phyloP scores from a whole-genome alignment of 2,888 invertebrate genomes.

The Seira sanloemensis region DNA sequence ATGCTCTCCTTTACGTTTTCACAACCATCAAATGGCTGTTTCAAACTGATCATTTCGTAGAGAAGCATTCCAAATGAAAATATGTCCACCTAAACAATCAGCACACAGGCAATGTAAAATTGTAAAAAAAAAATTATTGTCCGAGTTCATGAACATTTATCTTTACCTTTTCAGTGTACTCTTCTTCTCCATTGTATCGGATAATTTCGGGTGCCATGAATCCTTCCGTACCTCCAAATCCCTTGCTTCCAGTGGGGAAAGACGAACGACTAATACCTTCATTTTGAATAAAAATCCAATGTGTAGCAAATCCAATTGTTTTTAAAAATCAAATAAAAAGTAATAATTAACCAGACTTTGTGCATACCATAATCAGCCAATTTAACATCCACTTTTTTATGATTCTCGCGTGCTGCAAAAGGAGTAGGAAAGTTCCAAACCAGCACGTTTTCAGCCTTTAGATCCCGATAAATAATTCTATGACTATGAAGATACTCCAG shows the following conservation, averaged over 20 bases:
- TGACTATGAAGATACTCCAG: conserved; percentile 96
- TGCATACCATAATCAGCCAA: conserved; percentile 93
- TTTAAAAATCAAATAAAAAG: neutral
- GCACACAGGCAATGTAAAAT: conserved; percentile 29
- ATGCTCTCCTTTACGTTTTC: conserved; percentile 98
- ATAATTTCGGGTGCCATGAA: conserved; percentile 91
- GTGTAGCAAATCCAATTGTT: conserved; percentile 28
- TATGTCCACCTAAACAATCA: conserved; percentile 85
- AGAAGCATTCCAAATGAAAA: conserved; percentile 99
- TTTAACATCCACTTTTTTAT: conserved; percentile 85
- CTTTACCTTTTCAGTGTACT: conserved; percentile 96
- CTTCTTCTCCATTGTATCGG: conserved; percentile 97
- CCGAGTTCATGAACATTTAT: no score
- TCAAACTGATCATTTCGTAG: conserved; percentile 94
- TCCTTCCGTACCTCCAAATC: conserved; percentile 98
- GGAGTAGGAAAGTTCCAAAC: conserved; percentile 97
- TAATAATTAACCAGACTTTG: neutral
- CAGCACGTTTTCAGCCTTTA: conserved; percentile 97
- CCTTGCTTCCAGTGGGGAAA: conserved; percentile 93
- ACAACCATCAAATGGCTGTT: conserved; percentile 96
- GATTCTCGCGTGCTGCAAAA: conserved; percentile 61
- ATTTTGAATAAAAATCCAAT: conserved; percentile 27
- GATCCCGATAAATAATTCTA: conserved; percentile 93
- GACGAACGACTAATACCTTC: conserved; percentile 90
- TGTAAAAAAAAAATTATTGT: neutral